Conservation (phyloP, 2,113 vertebrate species). For the Trogon surrucura region DNA sequence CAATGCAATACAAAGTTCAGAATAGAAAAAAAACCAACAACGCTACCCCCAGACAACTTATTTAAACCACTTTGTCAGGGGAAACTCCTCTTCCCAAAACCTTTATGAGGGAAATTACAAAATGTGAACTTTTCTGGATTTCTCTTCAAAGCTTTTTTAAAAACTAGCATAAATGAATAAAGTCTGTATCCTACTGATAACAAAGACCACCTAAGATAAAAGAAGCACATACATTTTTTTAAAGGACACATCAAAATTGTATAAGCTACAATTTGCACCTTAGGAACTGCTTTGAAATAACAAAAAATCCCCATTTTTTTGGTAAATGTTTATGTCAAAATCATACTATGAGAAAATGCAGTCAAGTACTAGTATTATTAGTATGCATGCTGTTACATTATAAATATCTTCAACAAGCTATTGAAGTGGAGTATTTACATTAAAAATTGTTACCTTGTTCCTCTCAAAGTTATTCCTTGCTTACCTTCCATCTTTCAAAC, state of each 20-base stretch:
- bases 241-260: neutral
- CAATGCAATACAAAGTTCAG: neutral
- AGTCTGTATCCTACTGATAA: neutral
- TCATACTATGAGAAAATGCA: neutral
- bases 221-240: constrained; percentile 68
- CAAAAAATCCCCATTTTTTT: constrained; percentile 3
- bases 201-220: neutral
- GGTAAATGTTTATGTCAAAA: neutral
- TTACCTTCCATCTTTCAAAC: neutral
- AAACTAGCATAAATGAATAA: neutral
- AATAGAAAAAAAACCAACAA: neutral
- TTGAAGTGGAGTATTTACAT: neutral
- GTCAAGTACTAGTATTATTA: neutral
- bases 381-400: constrained; percentile 13
- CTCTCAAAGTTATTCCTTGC: neutral
- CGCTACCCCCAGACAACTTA: neutral
- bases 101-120: neutral
- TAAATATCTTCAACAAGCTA: constrained; percentile 10
- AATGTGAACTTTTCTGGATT: neutral
- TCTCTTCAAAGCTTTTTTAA: neutral
- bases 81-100: neutral
- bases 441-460: neutral
- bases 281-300: constrained; percentile 13
- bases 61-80: neutral
- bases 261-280: neutral